phyloP scores from a whole-genome alignment of 2,888 invertebrate genomes.

The Trissolcus japonicus region DNA sequence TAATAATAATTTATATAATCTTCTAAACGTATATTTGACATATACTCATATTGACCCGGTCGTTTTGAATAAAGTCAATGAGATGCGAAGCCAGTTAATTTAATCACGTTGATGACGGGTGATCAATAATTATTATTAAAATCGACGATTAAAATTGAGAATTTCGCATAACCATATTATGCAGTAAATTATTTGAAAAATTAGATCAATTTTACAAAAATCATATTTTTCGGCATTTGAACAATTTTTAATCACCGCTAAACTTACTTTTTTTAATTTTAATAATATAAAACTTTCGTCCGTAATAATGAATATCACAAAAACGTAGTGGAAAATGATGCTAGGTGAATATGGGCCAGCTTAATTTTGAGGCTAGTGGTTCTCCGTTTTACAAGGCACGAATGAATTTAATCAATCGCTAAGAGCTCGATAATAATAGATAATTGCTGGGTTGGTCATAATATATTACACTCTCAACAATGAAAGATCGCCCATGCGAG shows the following conservation, averaged over 20 bases:
- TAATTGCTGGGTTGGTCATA: neutral
- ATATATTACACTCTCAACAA: conserved; percentile 1
- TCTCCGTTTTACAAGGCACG: conserved; percentile 13
- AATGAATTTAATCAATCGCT: conserved; percentile 9
- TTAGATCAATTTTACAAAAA: too few relatives aligned
- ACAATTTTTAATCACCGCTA: too few relatives aligned
- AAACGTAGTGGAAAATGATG: conserved; percentile 22
- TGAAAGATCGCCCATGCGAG: conserved; percentile 8
- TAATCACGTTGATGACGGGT: conserved; percentile 29
- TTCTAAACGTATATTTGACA: conserved; percentile 5
- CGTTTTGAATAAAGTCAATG: conserved; percentile 24
- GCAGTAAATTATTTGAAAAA: too few relatives aligned
- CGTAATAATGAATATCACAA: conserved; percentile 24
- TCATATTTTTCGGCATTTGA: too few relatives aligned
- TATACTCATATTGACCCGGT: conserved; percentile 19
- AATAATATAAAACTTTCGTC: conserved; percentile 20
- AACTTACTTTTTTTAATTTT: too few relatives aligned
- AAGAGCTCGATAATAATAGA: conserved; percentile 4
- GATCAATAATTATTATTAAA: conserved; percentile 9
- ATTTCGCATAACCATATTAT: too few relatives aligned
- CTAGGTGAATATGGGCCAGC: conserved; percentile 32
- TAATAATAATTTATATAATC: too few relatives aligned
- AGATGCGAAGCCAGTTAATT: conserved; percentile 30
- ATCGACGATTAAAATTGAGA: too few relatives aligned
- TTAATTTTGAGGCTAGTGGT: conserved; percentile 15